Percentiles rank a stretch among this genome's conserved stretches.
Conservation (phyloP, 2,113 vertebrate species). For the Onychostruthus taczanowskii region DNA sequence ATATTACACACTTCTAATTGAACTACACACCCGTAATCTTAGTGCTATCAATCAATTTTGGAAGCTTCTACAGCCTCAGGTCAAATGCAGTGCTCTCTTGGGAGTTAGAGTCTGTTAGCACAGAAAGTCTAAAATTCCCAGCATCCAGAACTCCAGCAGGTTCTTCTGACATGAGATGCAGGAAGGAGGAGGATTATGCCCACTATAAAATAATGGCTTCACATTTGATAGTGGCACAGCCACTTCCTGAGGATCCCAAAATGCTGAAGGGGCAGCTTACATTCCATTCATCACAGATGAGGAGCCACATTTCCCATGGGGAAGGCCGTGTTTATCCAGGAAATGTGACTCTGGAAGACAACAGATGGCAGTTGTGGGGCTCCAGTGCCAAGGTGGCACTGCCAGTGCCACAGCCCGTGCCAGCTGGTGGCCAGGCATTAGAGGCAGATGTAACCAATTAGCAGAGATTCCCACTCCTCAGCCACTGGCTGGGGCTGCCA, state of each 20-base stretch:
- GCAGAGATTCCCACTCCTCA: background rate
- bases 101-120: background rate
- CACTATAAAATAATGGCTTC: background rate
- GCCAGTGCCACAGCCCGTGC: background rate
- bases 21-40: background rate
- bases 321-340: background rate
- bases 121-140: background rate
- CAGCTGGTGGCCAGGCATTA: conserved; percentile 1
- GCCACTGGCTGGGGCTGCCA: background rate
- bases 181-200: background rate
- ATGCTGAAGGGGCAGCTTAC: background rate
- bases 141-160: background rate
- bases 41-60: background rate
- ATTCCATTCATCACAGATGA: background rate
- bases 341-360: background rate
- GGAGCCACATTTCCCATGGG: background rate
- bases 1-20: background rate
- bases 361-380: background rate
- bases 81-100: background rate
- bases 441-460: conserved; percentile 40
- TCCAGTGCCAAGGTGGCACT: background rate
- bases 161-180: background rate
- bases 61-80: background rate
- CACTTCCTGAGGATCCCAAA: background rate
- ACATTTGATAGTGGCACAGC: background rate